Evolutionary conservation across 2,113 vertebrate genomes (phyloP), one percentile per base, ranked within the genome.

Genomic region (Jaculus jaculus): DNA sequence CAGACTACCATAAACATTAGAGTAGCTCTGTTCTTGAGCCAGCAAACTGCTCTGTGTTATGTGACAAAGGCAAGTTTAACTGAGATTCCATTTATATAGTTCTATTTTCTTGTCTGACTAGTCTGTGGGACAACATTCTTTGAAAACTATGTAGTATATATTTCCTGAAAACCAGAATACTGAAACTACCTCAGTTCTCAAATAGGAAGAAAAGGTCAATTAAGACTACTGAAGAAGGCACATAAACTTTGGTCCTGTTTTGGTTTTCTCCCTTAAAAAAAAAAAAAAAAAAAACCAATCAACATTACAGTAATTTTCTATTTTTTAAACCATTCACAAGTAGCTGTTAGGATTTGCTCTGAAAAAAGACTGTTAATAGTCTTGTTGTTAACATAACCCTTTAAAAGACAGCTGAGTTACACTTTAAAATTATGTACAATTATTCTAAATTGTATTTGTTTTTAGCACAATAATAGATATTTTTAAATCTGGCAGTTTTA

Each of bases 231-330:
- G 92, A 99, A 96, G 96, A 97, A 99, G 98, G 99, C 98, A 99
- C 98, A 98, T 98, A 97, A 98, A 98, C 98, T 99, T 99, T 98
- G 98, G 98, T 99, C 98, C 98, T 97, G 79, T 98, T 98, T 98
- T 98, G 90, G 88, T 96, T 98, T 94, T 97, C 90, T 96, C 96
- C 95, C 92, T 95, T 90, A 96, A 97, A 90, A 97, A 98, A 97
- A 92, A 58, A 69, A 96, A 97, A 90, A 97, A 98, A 97, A 92
- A 58, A 69, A 96, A 79, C 84, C 96, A 96, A 97, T 91, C 96
- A 97, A 92, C 84, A 95, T 90, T 79, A 97, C 91, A 92, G 60
- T 88, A 84, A 80, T 96, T 96, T 94, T 94, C 24, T 97, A 80
- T 95, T 92, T 86, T 91, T 96, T 90, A 96, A 97, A 94, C 51